Evolutionary conservation across 2,888 invertebrate species (phyloP).

Genomic region (Dicycla oo): DNA sequence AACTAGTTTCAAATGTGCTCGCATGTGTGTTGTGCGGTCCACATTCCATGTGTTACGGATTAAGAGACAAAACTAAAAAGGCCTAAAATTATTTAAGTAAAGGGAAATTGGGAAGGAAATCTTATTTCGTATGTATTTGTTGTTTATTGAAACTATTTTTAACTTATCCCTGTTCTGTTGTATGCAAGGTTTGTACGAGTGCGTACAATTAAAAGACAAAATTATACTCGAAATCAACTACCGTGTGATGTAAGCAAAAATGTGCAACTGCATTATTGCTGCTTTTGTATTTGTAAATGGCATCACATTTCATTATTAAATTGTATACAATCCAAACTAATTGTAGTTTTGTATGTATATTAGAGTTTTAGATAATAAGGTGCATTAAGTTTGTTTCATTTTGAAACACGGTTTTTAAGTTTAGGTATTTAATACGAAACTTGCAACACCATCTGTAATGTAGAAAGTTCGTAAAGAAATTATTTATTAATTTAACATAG

Average conservation of each 20-base stretch:
- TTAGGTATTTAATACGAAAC: conserved; percentile 68
- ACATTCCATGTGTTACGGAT: conserved; percentile 52
- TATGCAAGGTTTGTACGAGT: conserved; percentile 12
- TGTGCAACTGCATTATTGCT: conserved; percentile 27
- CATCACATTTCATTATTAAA: conserved; percentile 62
- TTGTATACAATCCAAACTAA: conserved; percentile 69
- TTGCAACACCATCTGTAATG: conserved; percentile 67
- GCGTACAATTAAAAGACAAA: conserved; percentile 49
- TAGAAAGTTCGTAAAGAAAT: conserved; percentile 65
- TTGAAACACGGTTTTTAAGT: conserved; percentile 74
- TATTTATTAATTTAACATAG: conserved; percentile 78
- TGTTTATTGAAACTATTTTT: conserved; percentile 33
- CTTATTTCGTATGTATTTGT: conserved; percentile 19
- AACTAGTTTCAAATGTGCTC: conserved; percentile 28
- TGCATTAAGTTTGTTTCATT: conserved; percentile 81
- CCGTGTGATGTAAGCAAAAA: conserved; percentile 23
- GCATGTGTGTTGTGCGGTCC: conserved; percentile 24
- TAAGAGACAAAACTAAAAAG: conserved; percentile 19
- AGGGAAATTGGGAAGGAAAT: conserved; percentile 21
- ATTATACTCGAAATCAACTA: conserved; percentile 26
- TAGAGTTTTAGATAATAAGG: conserved; percentile 83
- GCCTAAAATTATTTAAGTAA: conserved; percentile 36
- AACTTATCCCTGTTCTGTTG: conserved; percentile 3
- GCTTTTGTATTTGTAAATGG: conserved; percentile 58
- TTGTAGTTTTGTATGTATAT: conserved; percentile 85